A percentile compares a stretch with the other conserved stretches of the same genome.
These are phyloP conservation scores for Strix aluco DNA, from an alignment of 2,113 vertebrate species.

Conservation along the genomic window DNA sequence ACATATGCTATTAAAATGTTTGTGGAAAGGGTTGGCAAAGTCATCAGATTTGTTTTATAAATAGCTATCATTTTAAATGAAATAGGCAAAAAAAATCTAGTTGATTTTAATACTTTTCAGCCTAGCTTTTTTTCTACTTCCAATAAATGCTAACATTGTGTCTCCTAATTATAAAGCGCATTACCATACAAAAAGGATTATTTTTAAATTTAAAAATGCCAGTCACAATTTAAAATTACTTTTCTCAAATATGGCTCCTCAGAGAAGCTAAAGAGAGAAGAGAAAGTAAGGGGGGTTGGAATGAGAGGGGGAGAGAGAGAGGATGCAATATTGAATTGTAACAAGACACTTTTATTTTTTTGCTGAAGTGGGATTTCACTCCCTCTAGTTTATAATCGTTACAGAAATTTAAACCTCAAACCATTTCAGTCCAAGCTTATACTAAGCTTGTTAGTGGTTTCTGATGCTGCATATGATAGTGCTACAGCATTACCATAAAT, in stretches of 20 bases:
- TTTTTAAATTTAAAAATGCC: constrained; percentile 69
- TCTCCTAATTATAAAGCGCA: constrained; percentile 70
- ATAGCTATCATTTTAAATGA: constrained; percentile 65
- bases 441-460: constrained; percentile 99
- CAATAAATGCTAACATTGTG: constrained; percentile 61
- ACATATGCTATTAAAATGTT: constrained; percentile 59
- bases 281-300: constrained; percentile 36
- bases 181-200: constrained; percentile 71
- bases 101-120: constrained; percentile 69
- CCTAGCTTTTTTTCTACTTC: constrained; percentile 38
- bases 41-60: constrained; percentile 69
- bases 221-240: constrained; percentile 74
- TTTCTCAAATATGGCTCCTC: constrained; percentile 66
- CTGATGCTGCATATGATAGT: constrained; percentile 94
- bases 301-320: constrained; percentile 44
- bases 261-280: constrained; percentile 51
- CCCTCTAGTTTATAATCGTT: constrained; percentile 90
- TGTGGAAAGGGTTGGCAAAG: constrained; percentile 51
- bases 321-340: constrained; percentile 69
- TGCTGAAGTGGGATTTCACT: constrained; percentile 98
- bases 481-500: constrained; percentile 96
- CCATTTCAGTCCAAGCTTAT: constrained; percentile 98
- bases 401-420: constrained; percentile 99
- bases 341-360: constrained; percentile 81
- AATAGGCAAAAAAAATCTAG: constrained; percentile 52